Conservation (phyloP, 2,797 vertebrate species). For the Sparus aurata region DNA sequence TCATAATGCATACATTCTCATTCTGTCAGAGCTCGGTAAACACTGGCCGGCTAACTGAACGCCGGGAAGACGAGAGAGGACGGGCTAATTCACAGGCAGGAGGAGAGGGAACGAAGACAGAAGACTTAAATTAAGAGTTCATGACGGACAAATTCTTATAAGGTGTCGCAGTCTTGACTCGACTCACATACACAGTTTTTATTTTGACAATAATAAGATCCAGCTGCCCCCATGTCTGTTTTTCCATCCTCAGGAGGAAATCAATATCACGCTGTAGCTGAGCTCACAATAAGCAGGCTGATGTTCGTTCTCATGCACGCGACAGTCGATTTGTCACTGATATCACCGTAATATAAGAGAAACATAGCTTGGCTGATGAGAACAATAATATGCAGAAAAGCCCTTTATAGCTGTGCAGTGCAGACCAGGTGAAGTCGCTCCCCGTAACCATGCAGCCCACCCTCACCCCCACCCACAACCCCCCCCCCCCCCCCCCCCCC, state of each 20-base stretch:
- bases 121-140: not conserved
- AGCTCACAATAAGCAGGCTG: constrained; percentile 14
- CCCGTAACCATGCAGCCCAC: constrained; percentile 26
- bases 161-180: not conserved
- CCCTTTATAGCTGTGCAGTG: constrained; percentile 51
- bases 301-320: constrained; percentile 23
- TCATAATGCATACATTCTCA: constrained; percentile 77
- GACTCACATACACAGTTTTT: not conserved
- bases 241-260: constrained; percentile 38
- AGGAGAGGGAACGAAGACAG: not conserved
- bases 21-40: constrained; percentile 72
- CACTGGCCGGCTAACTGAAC: constrained; percentile 51
- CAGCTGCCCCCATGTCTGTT: not conserved
- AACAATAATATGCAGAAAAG: constrained; percentile 45
- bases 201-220: constrained; percentile 5
- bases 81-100: constrained; percentile 12
- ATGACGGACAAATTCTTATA: not conserved
- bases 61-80: constrained; percentile 9
- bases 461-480: not conserved
- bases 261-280: constrained; percentile 22
- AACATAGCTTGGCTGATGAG: constrained; percentile 20
- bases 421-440: constrained; percentile 70
- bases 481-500: constrained; percentile 1
- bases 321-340: constrained; percentile 22
- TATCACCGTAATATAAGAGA: constrained; percentile 18